Evolutionary conservation across 2,888 invertebrate species (phyloP).

Genomic region (Ferdinandea cuprea): DNA sequence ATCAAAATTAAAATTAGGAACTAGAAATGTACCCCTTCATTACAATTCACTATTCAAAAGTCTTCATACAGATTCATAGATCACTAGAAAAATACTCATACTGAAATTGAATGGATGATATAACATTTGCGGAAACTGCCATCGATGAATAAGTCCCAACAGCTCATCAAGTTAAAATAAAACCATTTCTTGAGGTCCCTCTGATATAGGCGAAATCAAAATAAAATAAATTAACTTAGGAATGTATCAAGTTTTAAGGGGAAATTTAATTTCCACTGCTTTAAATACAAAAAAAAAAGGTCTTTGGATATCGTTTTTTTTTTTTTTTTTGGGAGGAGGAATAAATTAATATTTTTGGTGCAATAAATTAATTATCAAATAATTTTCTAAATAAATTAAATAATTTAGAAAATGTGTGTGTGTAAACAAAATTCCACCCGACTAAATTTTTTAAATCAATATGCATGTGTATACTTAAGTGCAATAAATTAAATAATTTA

Average conservation of each 20-base stretch:
- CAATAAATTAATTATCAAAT: neutral
- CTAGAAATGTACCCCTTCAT: too few relatives aligned
- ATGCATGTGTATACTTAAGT: neutral
- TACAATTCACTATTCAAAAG: too few relatives aligned
- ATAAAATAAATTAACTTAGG: neutral
- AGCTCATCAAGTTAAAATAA: too few relatives aligned
- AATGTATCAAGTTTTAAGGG: neutral
- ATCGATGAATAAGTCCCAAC: too few relatives aligned
- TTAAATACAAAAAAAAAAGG: neutral
- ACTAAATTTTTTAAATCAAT: neutral
- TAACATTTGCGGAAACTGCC: too few relatives aligned
- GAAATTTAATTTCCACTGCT: slow-evolving; percentile 2
- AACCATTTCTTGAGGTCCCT: too few relatives aligned
- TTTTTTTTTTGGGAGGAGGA: neutral
- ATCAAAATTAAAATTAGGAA: too few relatives aligned
- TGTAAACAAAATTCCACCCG: neutral
- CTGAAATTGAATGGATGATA: too few relatives aligned
- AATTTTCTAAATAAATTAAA: neutral
- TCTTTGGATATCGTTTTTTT: slow-evolving; percentile 3
- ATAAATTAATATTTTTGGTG: neutral
- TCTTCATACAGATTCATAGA: too few relatives aligned
- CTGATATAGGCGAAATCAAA: too few relatives aligned
- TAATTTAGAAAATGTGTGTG: neutral
- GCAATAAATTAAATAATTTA: neutral
- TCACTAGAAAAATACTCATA: too few relatives aligned